Evolutionary conservation across 2,113 vertebrate genomes (phyloP), one percentile per base, ranked within the genome.

Genomic region (Colossoma macropomum): DNA sequence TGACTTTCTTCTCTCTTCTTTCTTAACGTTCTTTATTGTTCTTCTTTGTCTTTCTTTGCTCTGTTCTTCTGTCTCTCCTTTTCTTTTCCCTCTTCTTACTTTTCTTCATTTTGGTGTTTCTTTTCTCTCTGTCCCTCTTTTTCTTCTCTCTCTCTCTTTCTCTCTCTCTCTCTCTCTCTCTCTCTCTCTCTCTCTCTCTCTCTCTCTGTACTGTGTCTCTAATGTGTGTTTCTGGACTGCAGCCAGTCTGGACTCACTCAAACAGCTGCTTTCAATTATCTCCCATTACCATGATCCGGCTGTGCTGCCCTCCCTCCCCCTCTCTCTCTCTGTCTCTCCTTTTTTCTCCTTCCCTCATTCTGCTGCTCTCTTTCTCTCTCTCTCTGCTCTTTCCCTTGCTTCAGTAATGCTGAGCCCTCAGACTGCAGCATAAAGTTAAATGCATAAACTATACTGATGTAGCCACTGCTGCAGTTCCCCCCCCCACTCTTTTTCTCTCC

Each of bases 251-350:
- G 78, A 74, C 86, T 83, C 63, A 84, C 77, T 84, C 70, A 65
- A 84, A 81, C 87, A 84, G 81, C 84, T 88, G 81, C 78, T 86
- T 81, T 86, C 84, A 87, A 86, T 87, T 84, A 80, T 78, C 71
- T 81, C 70, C 73, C 77, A 80, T 86, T 75, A 73, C 73, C 56
- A 52, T 85, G 68, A 83, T 80, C 54, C n/a, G 48, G 50, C 83
- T 72, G 75, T 23, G 16, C 7, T 52, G 59, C 25, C 25, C 34
- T 63, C 28, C 59, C 28, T 77, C 38, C 81, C 28, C 62, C 38
- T 25, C 27, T 81, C 73, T 28, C 38, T 71, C 82, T 78, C 48
- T 1, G 17, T 70, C 50, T 25, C 27, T n/a, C n/a, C 70, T 9
- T 2, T 19, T 30, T 34, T 52, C 62, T 21, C n/a, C 34, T 63